These are phyloP conservation scores for Apteryx mantelli DNA, from an alignment of 2,113 vertebrate species.

Conservation along the genomic window DNA sequence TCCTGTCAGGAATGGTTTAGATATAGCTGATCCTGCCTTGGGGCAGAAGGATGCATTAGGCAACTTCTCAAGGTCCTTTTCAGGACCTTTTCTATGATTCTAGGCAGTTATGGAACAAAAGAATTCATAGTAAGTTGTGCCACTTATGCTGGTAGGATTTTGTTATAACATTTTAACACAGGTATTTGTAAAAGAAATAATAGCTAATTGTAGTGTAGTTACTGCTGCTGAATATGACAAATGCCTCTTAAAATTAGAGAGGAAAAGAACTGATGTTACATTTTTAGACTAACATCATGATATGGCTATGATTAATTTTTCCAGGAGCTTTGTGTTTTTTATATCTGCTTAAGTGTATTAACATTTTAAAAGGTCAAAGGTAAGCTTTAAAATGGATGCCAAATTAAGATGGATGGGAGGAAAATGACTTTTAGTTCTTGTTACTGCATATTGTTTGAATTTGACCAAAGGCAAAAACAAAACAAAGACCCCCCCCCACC, in stretches of 20 bases:
- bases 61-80: slow-evolving; percentile 1
- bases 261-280: slow-evolving; percentile 28
- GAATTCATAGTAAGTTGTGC: not conserved
- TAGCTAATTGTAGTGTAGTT: not conserved
- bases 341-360: slow-evolving; percentile 67
- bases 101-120: not conserved
- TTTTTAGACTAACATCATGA: slow-evolving; percentile 28
- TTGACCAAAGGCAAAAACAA: slow-evolving; percentile 76
- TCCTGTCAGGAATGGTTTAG: slow-evolving; percentile 37
- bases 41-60: not conserved
- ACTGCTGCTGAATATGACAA: not conserved
- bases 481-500: slow-evolving; percentile 9
- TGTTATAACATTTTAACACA: not conserved
- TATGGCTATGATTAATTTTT: slow-evolving; percentile 52
- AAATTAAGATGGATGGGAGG: slow-evolving; percentile 70
- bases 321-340: slow-evolving; percentile 58
- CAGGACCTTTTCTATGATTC: not conserved
- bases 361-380: slow-evolving; percentile 72
- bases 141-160: not conserved
- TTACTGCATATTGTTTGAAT: slow-evolving; percentile 68
- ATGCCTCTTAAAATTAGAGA: slow-evolving; percentile 6
- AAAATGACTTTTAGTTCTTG: slow-evolving; percentile 71
- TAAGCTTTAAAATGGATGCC: slow-evolving; percentile 67
- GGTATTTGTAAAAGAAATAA: slow-evolving; percentile 14
- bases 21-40: slow-evolving; percentile 9